Evolutionary conservation across 2,113 vertebrate genomes (phyloP).

Genomic region (Sinocyclocheilus maitianheensis): DNA sequence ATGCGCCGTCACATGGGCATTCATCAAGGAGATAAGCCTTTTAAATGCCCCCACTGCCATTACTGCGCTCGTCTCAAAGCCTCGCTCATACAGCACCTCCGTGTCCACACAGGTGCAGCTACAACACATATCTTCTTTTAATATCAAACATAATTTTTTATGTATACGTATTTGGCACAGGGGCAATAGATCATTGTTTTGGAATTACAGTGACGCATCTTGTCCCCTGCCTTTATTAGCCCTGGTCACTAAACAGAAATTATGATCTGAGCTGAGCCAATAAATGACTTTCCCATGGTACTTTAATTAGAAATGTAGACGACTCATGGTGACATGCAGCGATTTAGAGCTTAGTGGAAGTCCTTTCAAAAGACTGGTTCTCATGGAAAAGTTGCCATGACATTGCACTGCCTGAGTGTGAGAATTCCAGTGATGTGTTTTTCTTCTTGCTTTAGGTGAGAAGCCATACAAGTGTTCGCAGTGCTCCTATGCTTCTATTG

Average conservation of each 20-base stretch:
- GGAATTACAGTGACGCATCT: neutral
- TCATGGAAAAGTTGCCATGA: constrained; percentile 47
- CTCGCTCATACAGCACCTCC: constrained; percentile 70
- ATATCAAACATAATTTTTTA: neutral
- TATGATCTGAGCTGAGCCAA: neutral
- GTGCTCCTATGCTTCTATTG: constrained; percentile 73
- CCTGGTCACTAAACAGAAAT: constrained; percentile 19
- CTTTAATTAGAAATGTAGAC: constrained; percentile 8
- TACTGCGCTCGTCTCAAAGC: constrained; percentile 71
- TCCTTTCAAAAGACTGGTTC: constrained; percentile 20
- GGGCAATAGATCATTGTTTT: neutral
- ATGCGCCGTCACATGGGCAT: constrained; percentile 72
- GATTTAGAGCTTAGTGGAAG: constrained; percentile 27
- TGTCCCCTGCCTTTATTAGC: constrained; percentile 5
- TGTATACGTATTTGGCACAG: neutral
- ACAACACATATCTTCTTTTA: neutral
- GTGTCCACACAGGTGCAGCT: constrained; percentile 66
- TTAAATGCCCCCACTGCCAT: constrained; percentile 66
- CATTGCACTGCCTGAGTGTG: neutral
- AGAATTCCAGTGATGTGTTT: constrained; percentile 30
- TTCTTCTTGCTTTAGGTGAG: constrained; percentile 66
- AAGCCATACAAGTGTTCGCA: constrained; percentile 71
- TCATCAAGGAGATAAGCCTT: constrained; percentile 68
- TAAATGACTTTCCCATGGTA: constrained; percentile 39
- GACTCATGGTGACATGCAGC: neutral